phyloP scores from a whole-genome alignment of 2,797 vertebrate species.

The Falco peregrinus region DNA sequence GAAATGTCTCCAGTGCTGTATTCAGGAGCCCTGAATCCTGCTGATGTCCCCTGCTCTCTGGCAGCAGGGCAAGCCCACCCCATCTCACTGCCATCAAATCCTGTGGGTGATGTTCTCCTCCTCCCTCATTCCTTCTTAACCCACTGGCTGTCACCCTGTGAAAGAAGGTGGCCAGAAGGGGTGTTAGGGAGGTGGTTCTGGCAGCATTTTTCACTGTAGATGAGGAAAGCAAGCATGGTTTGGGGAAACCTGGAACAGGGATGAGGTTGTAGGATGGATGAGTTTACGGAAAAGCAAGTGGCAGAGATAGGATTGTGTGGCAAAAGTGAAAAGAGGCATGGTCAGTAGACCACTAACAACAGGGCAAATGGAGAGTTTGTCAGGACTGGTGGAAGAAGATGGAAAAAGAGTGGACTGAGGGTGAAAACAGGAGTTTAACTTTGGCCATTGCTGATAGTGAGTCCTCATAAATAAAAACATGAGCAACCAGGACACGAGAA shows the following conservation, averaged over 20 bases:
- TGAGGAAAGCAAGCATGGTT: not conserved
- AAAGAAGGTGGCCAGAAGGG: not conserved
- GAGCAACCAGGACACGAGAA: not conserved
- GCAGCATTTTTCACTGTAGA: not conserved
- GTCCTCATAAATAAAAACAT: not conserved
- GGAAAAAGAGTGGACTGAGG: not conserved
- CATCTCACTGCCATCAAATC: not conserved
- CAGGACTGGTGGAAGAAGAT: not conserved
- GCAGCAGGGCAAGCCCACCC: not conserved
- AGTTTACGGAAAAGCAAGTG: not conserved
- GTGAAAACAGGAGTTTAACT: not conserved
- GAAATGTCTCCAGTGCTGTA: not conserved
- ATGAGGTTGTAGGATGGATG: not conserved
- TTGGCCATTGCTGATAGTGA: not conserved
- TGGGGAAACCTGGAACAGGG: not conserved
- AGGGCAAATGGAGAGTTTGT: not conserved
- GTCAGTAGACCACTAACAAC: not conserved
- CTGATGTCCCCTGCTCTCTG: rapidly evolving
- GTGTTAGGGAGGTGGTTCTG: not conserved
- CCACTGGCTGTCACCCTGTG: not conserved
- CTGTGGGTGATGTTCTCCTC: rapidly evolving
- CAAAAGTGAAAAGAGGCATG: not conserved
- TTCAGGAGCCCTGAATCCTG: not conserved
- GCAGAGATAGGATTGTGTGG: not conserved
- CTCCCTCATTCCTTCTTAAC: not conserved